Evolutionary conservation across 2,797 vertebrate species (phyloP), one percentile per base, ranked within the genome.

Genomic region (Brachyrhaphis roseni): DNA sequence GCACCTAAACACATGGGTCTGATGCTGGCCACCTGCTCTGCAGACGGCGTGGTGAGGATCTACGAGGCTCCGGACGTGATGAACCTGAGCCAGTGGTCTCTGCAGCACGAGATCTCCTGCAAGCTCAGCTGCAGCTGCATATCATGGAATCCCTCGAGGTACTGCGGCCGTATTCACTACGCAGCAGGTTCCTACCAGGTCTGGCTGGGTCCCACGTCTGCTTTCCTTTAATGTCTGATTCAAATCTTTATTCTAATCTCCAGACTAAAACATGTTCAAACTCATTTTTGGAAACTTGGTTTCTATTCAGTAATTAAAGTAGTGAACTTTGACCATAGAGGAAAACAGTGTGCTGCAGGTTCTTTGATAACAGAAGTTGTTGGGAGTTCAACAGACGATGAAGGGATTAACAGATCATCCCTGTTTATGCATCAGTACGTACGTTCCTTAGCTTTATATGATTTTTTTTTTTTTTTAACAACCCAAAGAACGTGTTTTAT

Each of bases 141-240:
- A 94, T 99, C 98, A n/a, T 99, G 98, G 98, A 99, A 99, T 89
- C 98, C 98, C 75, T 99, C 98, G 88, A 99, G 98, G 98, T 99
- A 81, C 83, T 93, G 85, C 13, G 1, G 10, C 12, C 0, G 0
- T 1, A 45, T 73, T 26, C 23, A 68, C 36, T 26, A 5, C 11
- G 4, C 64, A 68, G 10, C 18, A 39, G 36, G 18, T 39, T 66
- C 18, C 57, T 10, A 39, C 18, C 34, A 31, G 57, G 62, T 39
- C 36, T 66, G 18, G 34, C 8, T 39, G 10, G 39, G 2, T 7
- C 20, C 20, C 11, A 26, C 2, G 8, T 43, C 66, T 70, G 49
- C 49, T 53, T 8, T 53, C 2, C 49, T 53, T 53, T 53, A 26
- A 53, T 23, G 20, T 53, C 20, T 53, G 49, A 23, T 3, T 26